phyloP scores from a whole-genome alignment of 2,888 invertebrate genomes.

The Drosophila vallismaia region DNA sequence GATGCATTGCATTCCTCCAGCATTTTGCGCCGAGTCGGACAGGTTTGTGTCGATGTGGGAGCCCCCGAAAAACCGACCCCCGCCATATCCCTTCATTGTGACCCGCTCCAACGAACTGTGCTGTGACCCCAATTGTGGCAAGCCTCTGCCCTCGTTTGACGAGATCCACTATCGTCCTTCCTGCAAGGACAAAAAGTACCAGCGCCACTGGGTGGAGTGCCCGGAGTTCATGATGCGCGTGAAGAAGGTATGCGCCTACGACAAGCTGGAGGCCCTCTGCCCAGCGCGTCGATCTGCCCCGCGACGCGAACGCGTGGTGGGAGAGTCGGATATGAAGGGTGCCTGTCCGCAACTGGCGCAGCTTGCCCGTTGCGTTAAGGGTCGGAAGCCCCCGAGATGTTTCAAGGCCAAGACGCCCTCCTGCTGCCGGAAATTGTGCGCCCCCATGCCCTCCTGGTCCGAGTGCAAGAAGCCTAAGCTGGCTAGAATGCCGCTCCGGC shows the following conservation, averaged over 20 bases:
- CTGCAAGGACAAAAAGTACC: constrained; percentile 45
- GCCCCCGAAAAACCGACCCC: constrained; percentile 24
- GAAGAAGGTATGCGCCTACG: constrained; percentile 41
- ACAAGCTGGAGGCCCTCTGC: constrained; percentile 36
- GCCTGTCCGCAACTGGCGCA: constrained; percentile 24
- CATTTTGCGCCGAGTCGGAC: constrained; percentile 11
- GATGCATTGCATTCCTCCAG: not conserved
- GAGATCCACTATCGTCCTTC: constrained; percentile 59
- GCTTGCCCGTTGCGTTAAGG: constrained; percentile 13
- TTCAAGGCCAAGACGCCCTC: constrained; percentile 11
- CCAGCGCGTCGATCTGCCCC: constrained; percentile 28
- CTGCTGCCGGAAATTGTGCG: constrained; percentile 29
- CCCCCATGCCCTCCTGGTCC: constrained; percentile 34
- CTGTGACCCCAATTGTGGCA: constrained; percentile 48
- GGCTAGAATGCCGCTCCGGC: not conserved
- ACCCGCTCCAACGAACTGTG: constrained; percentile 1
- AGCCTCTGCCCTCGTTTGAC: constrained; percentile 52
- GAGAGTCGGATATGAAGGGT: not conserved
- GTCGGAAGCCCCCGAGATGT: constrained; percentile 27
- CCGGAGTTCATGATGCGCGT: constrained; percentile 44
- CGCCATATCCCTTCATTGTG: constrained; percentile 24
- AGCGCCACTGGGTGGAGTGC: constrained; percentile 70
- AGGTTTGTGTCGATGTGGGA: constrained; percentile 52
- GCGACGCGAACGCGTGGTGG: constrained; percentile 4
- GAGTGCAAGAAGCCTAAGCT: constrained; percentile 30